These are phyloP conservation scores for Circaetus gallicus DNA, from an alignment of 2,113 vertebrate species.

Conservation along the genomic window DNA sequence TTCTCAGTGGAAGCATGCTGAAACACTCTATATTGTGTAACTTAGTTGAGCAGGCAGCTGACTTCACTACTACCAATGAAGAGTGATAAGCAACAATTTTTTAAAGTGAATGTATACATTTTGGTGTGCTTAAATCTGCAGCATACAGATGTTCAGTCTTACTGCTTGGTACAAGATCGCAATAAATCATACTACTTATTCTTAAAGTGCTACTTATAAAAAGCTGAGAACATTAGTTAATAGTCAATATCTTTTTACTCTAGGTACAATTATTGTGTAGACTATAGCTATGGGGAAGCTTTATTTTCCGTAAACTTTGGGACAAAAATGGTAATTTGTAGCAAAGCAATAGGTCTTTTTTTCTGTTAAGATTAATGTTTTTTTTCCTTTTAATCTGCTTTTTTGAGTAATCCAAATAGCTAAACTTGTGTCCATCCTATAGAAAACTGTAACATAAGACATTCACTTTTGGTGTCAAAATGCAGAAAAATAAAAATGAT, in stretches of 20 bases:
- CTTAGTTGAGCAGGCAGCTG: constrained; percentile 54
- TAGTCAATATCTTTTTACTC: constrained; percentile 34
- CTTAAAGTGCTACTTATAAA: constrained; percentile 63
- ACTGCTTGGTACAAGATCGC: constrained; percentile 62
- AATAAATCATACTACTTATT: constrained; percentile 65
- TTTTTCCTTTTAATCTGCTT: constrained; percentile 33
- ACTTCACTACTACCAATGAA: constrained; percentile 62
- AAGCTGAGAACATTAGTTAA: constrained; percentile 43
- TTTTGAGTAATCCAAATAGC: constrained; percentile 45
- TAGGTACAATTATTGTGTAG: constrained; percentile 39
- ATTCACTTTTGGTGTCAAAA: constrained; percentile 64
- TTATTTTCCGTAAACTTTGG: constrained; percentile 52
- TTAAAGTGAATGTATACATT: constrained; percentile 68
- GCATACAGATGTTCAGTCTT: constrained; percentile 48
- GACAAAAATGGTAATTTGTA: constrained; percentile 37
- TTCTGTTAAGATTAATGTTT: constrained; percentile 14
- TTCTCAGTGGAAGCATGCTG: constrained; percentile 71
- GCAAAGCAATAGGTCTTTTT: constrained; percentile 18
- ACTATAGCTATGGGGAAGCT: constrained; percentile 26
- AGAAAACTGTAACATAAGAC: constrained; percentile 61
- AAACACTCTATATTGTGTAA: constrained; percentile 58
- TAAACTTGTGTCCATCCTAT: constrained; percentile 60
- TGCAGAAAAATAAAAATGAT: constrained; percentile 57
- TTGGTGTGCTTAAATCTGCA: constrained; percentile 56
- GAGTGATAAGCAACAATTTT: constrained; percentile 59